Evolutionary conservation across 2,797 vertebrate genomes (phyloP), one percentile per base, ranked within the genome.

Genomic region (Anisognathus igniventris): DNA sequence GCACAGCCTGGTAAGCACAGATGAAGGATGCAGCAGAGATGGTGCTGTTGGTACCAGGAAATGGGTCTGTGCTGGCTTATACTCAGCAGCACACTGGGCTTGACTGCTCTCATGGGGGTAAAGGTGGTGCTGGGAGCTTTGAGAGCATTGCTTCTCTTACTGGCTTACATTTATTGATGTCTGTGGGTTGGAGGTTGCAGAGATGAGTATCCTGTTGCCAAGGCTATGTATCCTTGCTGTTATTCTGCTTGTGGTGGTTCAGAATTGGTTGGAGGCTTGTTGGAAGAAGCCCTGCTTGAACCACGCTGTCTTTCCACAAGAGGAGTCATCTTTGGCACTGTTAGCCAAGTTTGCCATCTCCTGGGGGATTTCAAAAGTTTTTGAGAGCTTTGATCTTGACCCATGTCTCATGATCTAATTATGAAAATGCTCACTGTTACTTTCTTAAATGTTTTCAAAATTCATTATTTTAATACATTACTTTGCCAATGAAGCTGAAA

Each of bases 401-500:
- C 24, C 5, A 0, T 45, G 19, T 51, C 17, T 94, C 40, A 30
- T 85, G 27, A 18, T 3, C 6, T 45, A 64, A 45, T 76, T 76
- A 74, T 57, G 33, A 68, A 95, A 84, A 62, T 35, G 7, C 13
- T 70, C 24, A 9, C 33, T 37, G 13, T 70, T 76, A 35, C 13
- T 93, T 93, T 62, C 47, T 58, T 62, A 80, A 73, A 76, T 87
- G 28, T 45, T 91, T 92, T 64, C 65, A 85, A 88, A 91, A 87
- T 40, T 28, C 37, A 12, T 86, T 28, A 33, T 79, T 75, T 78
- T 73, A 73, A 39, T 79, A 22, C 2, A 12, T 75, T 68, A 20
- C 12, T 60, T 88, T 51, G 27, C 6, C 8, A 51, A 12, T 45
- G 47, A 51, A 88, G n/a, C 53, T 71, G 72, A 54, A 75, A 74